phyloP scores from a whole-genome alignment of 2,888 invertebrate genomes.

The Fabriciana adippe region DNA sequence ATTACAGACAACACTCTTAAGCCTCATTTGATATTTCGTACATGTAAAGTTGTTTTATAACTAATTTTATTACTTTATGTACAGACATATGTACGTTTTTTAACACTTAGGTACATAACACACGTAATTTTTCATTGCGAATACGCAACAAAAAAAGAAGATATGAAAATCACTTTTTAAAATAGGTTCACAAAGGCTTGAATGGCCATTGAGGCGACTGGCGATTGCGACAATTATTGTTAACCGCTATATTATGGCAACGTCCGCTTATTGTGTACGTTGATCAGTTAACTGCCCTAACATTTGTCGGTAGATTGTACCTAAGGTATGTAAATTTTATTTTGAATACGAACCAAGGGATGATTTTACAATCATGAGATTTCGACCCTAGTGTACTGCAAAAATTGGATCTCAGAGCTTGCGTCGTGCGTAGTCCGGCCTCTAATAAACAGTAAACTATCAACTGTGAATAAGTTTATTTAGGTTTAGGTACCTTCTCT shows the following conservation, averaged over 20 bases:
- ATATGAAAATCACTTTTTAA: conserved; percentile 14
- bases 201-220: conserved; percentile 47
- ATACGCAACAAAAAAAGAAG: conserved; percentile 1
- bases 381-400: too few species aligned
- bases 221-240: conserved; percentile 63
- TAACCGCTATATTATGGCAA: conserved; percentile 59
- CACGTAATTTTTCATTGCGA: background rate
- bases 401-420: too few species aligned
- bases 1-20: too few species aligned
- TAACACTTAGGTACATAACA: background rate
- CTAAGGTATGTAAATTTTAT: background rate
- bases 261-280: conserved; percentile 75
- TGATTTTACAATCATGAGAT: background rate
- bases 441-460: too few species aligned
- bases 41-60: too few species aligned
- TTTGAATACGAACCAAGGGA: background rate
- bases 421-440: too few species aligned
- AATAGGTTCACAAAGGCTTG: conserved; percentile 27
- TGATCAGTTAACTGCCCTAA: conserved; percentile 60
- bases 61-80: too few species aligned
- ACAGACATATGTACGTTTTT: too few species aligned
- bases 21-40: too few species aligned
- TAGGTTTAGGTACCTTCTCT: too few species aligned
- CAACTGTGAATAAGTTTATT: too few species aligned
- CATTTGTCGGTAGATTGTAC: conserved; percentile 57